These are phyloP conservation scores for Dolichoris vasculosae DNA, from an alignment of 1,140 invertebrate genomes.

Conservation along the genomic window DNA sequence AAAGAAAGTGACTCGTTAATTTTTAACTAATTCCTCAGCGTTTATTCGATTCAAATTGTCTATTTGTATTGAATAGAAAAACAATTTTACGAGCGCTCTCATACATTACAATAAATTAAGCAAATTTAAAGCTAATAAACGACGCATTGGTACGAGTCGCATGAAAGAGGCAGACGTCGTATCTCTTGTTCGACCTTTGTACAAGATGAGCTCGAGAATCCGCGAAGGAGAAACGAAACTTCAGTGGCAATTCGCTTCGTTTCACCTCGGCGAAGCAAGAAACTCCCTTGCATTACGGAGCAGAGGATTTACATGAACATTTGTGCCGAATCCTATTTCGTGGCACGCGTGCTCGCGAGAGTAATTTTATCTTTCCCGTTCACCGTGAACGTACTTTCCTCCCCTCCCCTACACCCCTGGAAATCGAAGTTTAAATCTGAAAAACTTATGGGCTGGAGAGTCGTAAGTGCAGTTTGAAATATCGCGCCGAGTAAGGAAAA, in stretches of 20 bases:
- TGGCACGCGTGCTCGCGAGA: background rate
- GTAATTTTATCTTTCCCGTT: background rate
- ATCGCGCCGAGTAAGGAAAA: background rate
- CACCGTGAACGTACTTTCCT: background rate
- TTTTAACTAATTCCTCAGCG: no score
- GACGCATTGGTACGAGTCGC: conserved; percentile 14
- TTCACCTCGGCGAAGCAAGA: background rate
- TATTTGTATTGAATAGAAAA: background rate
- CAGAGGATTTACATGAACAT: conserved; percentile 30
- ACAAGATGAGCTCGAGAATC: conserved; percentile 4
- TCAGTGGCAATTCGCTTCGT: background rate
- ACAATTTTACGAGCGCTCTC: background rate
- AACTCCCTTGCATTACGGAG: background rate
- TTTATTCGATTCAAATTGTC: no score
- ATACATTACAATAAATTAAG: conserved; percentile 36
- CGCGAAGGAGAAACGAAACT: background rate
- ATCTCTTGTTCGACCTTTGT: background rate
- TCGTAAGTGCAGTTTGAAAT: conserved; percentile 37
- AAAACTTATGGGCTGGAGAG: conserved; percentile 25
- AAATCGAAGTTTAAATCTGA: conserved; percentile 45
- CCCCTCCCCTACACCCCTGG: background rate
- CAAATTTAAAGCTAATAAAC: conserved; percentile 37
- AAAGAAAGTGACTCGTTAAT: no score
- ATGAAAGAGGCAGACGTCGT: no score
- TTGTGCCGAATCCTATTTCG: conserved; percentile 36